A percentile compares a stretch with the other conserved stretches of the same genome.
Evolutionary conservation across 92 coral and sea anemone genomes (phyloP).

Genomic region (Epizoanthus illoricatus): DNA sequence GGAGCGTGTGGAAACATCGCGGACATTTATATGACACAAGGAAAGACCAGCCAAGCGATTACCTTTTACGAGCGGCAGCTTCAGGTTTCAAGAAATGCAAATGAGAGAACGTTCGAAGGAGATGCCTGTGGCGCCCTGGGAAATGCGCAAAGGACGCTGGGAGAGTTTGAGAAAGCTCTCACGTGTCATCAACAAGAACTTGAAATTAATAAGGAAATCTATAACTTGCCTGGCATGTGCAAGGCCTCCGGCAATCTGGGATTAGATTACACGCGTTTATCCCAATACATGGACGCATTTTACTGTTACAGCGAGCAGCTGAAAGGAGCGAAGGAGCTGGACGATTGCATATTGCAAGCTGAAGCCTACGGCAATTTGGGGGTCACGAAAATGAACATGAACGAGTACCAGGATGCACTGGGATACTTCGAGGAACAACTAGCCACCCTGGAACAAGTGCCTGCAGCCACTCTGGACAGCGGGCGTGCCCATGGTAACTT

Average conservation of each 20-base stretch:
- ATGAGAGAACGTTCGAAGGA: conserved; percentile 64
- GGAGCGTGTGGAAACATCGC: conserved; percentile 95
- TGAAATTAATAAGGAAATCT: conserved; percentile 54
- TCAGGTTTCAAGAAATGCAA: conserved; percentile 74
- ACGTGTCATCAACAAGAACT: conserved; percentile 78
- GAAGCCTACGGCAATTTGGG: conserved; percentile 89
- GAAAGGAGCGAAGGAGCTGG: conserved; percentile 69
- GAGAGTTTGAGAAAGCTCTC: conserved; percentile 79
- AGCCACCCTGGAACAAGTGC: conserved; percentile 72
- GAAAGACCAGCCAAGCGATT: conserved; percentile 72
- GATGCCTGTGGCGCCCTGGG: conserved; percentile 92
- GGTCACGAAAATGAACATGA: conserved; percentile 67
- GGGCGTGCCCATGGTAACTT: conserved; percentile 94
- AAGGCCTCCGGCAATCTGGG: conserved; percentile 90
- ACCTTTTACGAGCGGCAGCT: conserved; percentile 87
- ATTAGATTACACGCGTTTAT: conserved; percentile 60
- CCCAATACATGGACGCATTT: conserved; percentile 71
- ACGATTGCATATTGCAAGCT: conserved; percentile 68
- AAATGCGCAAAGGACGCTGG: conserved; percentile 78
- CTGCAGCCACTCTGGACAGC: conserved; percentile 78
- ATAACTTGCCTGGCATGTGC: conserved; percentile 72
- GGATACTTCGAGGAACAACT: conserved; percentile 84
- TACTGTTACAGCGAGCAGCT: conserved; percentile 86
- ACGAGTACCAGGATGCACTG: conserved; percentile 77
- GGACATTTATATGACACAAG: conserved; percentile 76